Evolutionary conservation across 2,888 invertebrate genomes (phyloP).

Genomic region (Cosmorhoe ocellata): DNA sequence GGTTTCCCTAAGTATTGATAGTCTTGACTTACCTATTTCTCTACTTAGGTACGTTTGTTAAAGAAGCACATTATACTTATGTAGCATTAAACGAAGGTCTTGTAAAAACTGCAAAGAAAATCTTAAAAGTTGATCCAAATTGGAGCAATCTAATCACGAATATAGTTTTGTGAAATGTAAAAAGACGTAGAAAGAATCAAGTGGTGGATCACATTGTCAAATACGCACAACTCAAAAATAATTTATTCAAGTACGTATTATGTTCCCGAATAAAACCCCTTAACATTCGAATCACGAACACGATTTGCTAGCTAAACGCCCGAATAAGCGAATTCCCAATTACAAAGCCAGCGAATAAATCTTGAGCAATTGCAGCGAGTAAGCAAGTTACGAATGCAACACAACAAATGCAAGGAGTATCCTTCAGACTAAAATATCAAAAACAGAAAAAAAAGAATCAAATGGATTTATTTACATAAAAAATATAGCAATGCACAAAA

Average conservation of each 20-base stretch:
- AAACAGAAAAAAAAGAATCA: constrained; percentile 1
- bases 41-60: too few relatives aligned
- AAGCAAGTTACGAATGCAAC: constrained; percentile 1
- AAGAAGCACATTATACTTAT: too few relatives aligned
- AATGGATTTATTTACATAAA: neutral
- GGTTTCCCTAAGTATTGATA: neutral
- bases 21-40: neutral
- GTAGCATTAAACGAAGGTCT: too few relatives aligned
- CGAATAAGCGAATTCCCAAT: constrained; percentile 14
- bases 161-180: too few relatives aligned
- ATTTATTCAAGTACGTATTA: constrained; percentile 7
- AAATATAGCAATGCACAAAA: too few relatives aligned
- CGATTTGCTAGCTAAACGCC: constrained; percentile 15
- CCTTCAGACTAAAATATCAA: neutral
- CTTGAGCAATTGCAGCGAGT: constrained; percentile 11
- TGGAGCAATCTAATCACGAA: too few relatives aligned
- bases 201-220: too few relatives aligned
- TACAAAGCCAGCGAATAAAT: constrained; percentile 19
- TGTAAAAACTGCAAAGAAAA: too few relatives aligned
- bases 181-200: too few relatives aligned
- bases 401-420: too few relatives aligned
- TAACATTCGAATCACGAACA: constrained; percentile 6
- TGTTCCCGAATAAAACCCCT: constrained; percentile 5
- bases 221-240: constrained; percentile 1
- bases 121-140: too few relatives aligned